Percentiles rank a stretch among this genome's conserved stretches.
phyloP scores from a whole-genome alignment of 2,888 invertebrate genomes.

The Dryococelus australis region DNA sequence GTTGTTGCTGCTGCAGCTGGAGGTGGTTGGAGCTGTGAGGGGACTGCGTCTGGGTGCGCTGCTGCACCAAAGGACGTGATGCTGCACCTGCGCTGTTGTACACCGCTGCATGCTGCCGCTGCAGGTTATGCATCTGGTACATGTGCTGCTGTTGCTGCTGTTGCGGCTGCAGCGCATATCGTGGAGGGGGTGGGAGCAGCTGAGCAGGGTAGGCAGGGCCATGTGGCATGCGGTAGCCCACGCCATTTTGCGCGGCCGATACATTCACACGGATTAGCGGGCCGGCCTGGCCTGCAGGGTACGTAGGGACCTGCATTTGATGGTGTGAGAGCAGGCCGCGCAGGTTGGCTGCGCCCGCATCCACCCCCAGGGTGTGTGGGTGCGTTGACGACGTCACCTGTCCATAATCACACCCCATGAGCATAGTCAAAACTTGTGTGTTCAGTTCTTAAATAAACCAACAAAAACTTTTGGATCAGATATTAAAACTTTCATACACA shows the following conservation, averaged over 20 bases:
- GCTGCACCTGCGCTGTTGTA: conserved; percentile 31
- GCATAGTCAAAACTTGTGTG: too few relatives aligned
- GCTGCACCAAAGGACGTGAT: conserved; percentile 13
- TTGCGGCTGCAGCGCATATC: conserved; percentile 41
- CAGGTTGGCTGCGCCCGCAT: conserved; percentile 54
- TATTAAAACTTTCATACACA: too few relatives aligned
- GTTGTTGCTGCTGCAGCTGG: conserved; percentile 52
- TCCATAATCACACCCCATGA: conserved; percentile 16
- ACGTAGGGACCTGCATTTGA: conserved; percentile 16
- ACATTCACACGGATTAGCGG: conserved; percentile 38
- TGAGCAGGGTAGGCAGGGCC: background rate
- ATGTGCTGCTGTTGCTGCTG: conserved; percentile 53
- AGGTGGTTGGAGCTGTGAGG: conserved; percentile 40
- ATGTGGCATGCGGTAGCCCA: conserved; percentile 31
- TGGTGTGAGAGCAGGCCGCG: conserved; percentile 55
- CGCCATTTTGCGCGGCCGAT: conserved; percentile 33
- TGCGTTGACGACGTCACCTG: conserved; percentile 68
- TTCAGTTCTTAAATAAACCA: too few relatives aligned
- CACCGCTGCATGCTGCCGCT: conserved; percentile 41
- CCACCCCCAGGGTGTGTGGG: conserved; percentile 63
- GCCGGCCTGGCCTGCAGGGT: background rate
- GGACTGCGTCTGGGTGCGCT: conserved; percentile 36
- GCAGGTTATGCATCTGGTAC: conserved; percentile 40
- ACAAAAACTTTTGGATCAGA: too few relatives aligned
- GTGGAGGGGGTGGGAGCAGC: conserved; percentile 28